Evolutionary conservation across 2,113 vertebrate species (phyloP).

Genomic region (Neodontobutis hainanensis): DNA sequence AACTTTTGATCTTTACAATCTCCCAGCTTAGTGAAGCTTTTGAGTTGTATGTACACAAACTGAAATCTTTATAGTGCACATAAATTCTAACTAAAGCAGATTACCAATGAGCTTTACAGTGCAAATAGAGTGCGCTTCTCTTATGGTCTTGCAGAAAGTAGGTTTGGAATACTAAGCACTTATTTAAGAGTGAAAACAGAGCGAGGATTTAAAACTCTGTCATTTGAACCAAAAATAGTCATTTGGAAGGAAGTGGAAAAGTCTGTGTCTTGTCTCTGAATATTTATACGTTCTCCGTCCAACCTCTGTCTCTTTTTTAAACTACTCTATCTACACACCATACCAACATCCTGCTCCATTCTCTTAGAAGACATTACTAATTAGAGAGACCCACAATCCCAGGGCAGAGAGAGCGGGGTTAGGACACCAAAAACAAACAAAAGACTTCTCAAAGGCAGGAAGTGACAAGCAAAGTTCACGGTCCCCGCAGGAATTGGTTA

Average conservation of each 20-base stretch:
- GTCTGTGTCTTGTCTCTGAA: not conserved
- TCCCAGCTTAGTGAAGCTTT: conserved; percentile 11
- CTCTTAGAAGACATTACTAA: conserved; percentile 34
- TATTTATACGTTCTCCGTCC: not conserved
- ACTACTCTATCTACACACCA: conserved; percentile 6
- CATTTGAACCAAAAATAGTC: not conserved
- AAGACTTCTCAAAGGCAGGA: conserved; percentile 37
- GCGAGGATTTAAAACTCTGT: conserved; percentile 1
- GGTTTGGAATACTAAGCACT: not conserved
- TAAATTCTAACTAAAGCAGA: conserved; percentile 17
- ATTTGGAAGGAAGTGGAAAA: not conserved
- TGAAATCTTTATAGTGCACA: conserved; percentile 6
- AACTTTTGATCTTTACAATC: not conserved
- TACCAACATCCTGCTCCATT: conserved; percentile 48
- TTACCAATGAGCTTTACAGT: conserved; percentile 1
- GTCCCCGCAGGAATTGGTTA: conserved; percentile 48
- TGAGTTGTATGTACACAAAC: conserved; percentile 14
- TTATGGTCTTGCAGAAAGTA: not conserved
- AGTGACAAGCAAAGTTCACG: conserved; percentile 55
- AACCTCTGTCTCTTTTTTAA: conserved; percentile 1
- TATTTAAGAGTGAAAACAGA: not conserved
- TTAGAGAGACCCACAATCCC: conserved; percentile 3
- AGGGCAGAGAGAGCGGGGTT: not conserved
- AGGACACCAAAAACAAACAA: conserved; percentile 48
- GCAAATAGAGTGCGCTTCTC: conserved; percentile 9